Percentiles rank a stretch among this genome's conserved stretches.
Conservation (phyloP, 1,140 invertebrate species). For the Limonius californicus region DNA sequence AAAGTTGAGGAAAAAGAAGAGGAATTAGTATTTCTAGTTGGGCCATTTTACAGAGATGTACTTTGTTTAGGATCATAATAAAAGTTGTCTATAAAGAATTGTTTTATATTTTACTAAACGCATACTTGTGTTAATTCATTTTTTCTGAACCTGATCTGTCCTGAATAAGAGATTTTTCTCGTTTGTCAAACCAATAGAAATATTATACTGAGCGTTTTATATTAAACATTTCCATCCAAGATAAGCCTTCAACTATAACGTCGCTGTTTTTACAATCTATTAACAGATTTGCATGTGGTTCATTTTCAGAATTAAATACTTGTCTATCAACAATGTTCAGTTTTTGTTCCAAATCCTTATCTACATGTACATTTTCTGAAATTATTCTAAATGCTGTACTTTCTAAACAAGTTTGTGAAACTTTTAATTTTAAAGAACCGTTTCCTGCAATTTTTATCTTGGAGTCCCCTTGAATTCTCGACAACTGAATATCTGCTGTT, state of each 20-base stretch:
- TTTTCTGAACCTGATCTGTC: too few species aligned
- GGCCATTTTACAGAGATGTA: too few species aligned
- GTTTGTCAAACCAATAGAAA: too few species aligned
- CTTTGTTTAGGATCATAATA: too few species aligned
- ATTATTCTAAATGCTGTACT: background rate
- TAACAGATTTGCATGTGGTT: background rate
- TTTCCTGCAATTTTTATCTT: background rate
- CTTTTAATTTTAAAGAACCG: background rate
- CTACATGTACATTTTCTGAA: background rate
- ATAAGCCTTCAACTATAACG: background rate
- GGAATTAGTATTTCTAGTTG: conserved; percentile 1
- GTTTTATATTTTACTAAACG: too few species aligned
- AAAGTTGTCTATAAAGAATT: too few species aligned
- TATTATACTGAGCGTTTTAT: too few species aligned
- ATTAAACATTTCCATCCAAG: background rate
- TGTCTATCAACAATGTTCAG: background rate
- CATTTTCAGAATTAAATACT: background rate
- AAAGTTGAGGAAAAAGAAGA: conserved; percentile 41
- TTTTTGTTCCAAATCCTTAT: background rate
- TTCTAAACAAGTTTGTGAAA: background rate
- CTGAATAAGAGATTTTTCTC: too few species aligned
- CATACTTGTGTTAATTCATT: too few species aligned
- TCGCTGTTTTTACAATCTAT: background rate
- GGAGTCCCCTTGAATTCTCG: background rate
- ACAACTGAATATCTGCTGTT: background rate